Conservation (phyloP, 2,797 vertebrate species). For the Nasua narica region DNA sequence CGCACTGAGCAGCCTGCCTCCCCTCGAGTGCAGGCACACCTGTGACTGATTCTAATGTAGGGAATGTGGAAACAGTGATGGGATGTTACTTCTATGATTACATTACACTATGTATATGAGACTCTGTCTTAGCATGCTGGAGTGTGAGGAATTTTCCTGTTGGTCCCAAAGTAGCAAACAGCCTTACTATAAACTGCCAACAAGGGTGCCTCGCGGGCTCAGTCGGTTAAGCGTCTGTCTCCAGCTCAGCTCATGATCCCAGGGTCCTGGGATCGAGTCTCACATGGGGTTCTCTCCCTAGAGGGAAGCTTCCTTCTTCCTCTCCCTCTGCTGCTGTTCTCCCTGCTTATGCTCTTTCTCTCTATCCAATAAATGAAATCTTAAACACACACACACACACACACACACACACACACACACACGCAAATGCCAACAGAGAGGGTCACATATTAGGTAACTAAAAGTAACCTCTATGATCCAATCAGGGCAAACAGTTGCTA, state of each 20-base stretch:
- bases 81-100: neutral
- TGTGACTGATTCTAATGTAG: neutral
- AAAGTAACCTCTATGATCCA: neutral
- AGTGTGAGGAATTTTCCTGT: neutral
- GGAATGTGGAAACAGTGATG: neutral
- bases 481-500: neutral
- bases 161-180: neutral
- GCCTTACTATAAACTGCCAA: neutral
- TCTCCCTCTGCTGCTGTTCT: no score
- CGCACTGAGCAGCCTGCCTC: neutral
- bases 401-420: no score
- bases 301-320: no score
- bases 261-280: no score
- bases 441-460: no score
- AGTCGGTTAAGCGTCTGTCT: no score
- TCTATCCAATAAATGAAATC: no score
- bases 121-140: neutral
- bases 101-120: neutral
- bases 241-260: no score
- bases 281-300: no score
- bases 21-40: neutral
- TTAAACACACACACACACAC: no score
- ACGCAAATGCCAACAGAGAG: neutral
- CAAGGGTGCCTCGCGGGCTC: no score
- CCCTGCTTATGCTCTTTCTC: no score